These are phyloP conservation scores for Chrysoperla carnea DNA, from an alignment of 1,140 invertebrate genomes.

Conservation along the genomic window DNA sequence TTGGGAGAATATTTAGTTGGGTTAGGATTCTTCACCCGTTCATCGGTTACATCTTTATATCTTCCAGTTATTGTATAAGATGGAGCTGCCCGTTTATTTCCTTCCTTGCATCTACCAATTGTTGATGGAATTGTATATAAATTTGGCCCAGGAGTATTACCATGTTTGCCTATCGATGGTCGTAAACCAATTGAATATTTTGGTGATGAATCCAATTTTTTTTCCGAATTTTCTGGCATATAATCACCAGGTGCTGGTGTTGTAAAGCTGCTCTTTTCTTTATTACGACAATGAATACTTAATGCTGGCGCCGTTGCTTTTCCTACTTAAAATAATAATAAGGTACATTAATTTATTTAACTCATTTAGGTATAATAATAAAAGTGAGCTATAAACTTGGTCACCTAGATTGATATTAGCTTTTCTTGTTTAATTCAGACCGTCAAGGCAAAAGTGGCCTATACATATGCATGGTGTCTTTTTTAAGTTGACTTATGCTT, in stretches of 20 bases:
- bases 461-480: too few relatives aligned
- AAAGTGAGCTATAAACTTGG: too few relatives aligned
- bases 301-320: constrained; percentile 41
- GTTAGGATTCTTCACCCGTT: constrained; percentile 52
- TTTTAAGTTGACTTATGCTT: too few relatives aligned
- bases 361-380: too few relatives aligned
- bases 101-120: constrained; percentile 44
- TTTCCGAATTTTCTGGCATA: constrained; percentile 39
- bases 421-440: too few relatives aligned
- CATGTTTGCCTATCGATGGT: constrained; percentile 33
- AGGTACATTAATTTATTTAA: too few relatives aligned
- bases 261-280: constrained; percentile 46
- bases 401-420: too few relatives aligned
- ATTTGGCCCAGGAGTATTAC: constrained; percentile 57
- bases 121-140: constrained; percentile 71
- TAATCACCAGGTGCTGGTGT: constrained; percentile 74
- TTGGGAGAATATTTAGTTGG: constrained; percentile 32
- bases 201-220: constrained; percentile 43
- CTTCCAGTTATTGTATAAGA: constrained; percentile 62
- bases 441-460: too few relatives aligned
- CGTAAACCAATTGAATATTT: constrained; percentile 50
- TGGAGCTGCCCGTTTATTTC: constrained; percentile 45
- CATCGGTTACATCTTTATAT: constrained; percentile 50
- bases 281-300: constrained; percentile 58
- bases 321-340: constrained; percentile 8